Base-by-base conservation (phyloP, 2,113 vertebrate genomes). In the Reinhardtius hippoglossoides region DNA sequence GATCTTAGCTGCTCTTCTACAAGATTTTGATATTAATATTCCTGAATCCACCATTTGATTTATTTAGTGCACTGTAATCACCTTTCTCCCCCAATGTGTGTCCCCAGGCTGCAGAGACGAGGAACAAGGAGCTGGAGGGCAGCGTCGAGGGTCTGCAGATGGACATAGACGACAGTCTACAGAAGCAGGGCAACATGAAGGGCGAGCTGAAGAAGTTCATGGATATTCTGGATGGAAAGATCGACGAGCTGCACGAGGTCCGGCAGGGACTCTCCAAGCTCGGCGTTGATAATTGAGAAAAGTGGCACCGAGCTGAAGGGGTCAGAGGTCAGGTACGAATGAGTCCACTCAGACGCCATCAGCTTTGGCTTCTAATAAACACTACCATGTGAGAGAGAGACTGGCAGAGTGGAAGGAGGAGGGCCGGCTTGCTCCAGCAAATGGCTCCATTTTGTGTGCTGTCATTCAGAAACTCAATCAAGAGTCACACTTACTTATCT, bases 211-310 rank as follows among this genome's bases (percentile, higher is more conserved):
- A 96, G 94, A 96, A 95, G 93, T 96, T 97, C 91, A 95, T 98
- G 94, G 96, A 98, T 76, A 89, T 96, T 82, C 93, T 99, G 82
- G 97, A 99, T 0, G 96, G 97, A 20, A 99, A 98, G 91, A 96
- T 99, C 18, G 97, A 99, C 27, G 98, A 97, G 92, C 95, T 99
- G 83, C 97, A 98, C 0, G 96, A 98, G 92, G 96, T 99, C 89
- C 95, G 97, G 76, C 93, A 97, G 87, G 96, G 96, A 64, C 96
- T 99, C 46, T 97, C 98, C 76, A 97, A 96, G 94, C 92, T 98
- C 37, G 97, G 96, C 44, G 57, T 95, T 2, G 97, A 98, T 86
- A 96, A 97, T 92, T 98, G 95, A 95, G 85, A 76, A 68, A 72
- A 76, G 71, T 21, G 55, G 37, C 62, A 67, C 64, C 14, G 72